Evolutionary conservation across 2,888 invertebrate species (phyloP), one percentile per base, ranked within the genome.

Genomic region (Oscheius sp.): DNA sequence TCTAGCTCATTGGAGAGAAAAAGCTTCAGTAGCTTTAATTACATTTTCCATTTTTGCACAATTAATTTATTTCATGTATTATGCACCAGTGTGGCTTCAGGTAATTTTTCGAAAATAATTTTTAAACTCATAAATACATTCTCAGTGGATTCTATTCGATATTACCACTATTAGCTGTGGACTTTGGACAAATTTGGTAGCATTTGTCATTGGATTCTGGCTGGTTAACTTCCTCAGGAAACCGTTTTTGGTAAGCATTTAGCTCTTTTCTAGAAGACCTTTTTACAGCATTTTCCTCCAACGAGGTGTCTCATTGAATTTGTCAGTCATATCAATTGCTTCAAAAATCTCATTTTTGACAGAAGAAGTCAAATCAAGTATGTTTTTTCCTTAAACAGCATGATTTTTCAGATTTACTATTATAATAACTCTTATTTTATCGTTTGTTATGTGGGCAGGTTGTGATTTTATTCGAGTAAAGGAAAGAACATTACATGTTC

Each of bases 101-200:
- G 76, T 77, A 34, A 23, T 15, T 46, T 45, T 17, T 45, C 29
- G 27, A n/a, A n/a, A n/a, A n/a, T n/a, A n/a, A 27, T 31, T 8
- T 53, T 8, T 15, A 53, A 23, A 23, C 29, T 50, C 3, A 64
- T 52, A 2, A 55, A 31, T n/a, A n/a, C n/a, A 46, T 46, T 8
- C 29, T 53, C 64, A 76, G 76, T 71, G 70, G 67, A 58, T 78
- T 6, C 65, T 78, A 1, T 78, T 78, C 45, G 78, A 76, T 70
- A 12, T 75, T 37, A 73, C 78, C 8, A 65, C 75, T 31, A 69
- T 78, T 12, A 68, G 67, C 33, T 70, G 73, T 4, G 80, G 80
- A 42, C 42, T 81, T 20, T 81, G 81, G 80, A 81, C 80, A 17
- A 79, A 80, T 58, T 57, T 80, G 42, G 61, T 79, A 20, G 78